Evolutionary conservation across 2,797 vertebrate genomes (phyloP), one percentile per base, ranked within the genome.

Genomic region (Micropoecilia bifurca): DNA sequence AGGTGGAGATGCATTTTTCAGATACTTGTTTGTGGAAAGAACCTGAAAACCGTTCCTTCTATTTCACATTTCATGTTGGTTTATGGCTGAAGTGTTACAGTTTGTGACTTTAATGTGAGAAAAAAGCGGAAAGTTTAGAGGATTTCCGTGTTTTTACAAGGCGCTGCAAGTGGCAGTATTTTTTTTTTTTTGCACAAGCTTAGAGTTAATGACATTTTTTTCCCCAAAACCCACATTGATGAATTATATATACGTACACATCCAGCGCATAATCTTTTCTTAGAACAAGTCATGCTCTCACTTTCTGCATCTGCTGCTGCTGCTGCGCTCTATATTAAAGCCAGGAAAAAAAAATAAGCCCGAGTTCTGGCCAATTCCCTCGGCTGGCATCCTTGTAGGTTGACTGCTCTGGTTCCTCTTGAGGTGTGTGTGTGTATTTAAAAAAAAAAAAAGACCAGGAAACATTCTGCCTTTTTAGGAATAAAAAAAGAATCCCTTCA

Each of bases 401-500:
- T 84, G 91, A 89, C 90, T 91, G 84, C 86, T 89, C 86, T 83
- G 78, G 79, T 80, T 92, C 82, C 90, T 93, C 87, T 86, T 81
- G 84, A 91, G 83, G 86, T 89, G 89, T 91, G 78, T 79, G 80
- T 55, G 6, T 63, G 41, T 43, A 36, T 73, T 47, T 33, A 39
- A 39, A 39, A 39, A 39, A 41, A 75, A 88, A 83, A 87, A 89
- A 86, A 86, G 85, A 87, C 77, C 71, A 8, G 66, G 84, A 91
- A 91, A 90, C 85, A 89, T 90, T 86, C 82, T 75, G 83, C 78
- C 1, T 73, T 87, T 89, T 89, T 91, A 8, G 20, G 48, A 50
- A 50, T 50, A 87, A 92, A 91, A 28, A 50, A 36, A 50, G 83
- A 89, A 89, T 90, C 25, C 43, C 89, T 92, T 93, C 87, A 91